phyloP scores from a whole-genome alignment of 2,888 invertebrate species.

The Agrochola lychnidis region DNA sequence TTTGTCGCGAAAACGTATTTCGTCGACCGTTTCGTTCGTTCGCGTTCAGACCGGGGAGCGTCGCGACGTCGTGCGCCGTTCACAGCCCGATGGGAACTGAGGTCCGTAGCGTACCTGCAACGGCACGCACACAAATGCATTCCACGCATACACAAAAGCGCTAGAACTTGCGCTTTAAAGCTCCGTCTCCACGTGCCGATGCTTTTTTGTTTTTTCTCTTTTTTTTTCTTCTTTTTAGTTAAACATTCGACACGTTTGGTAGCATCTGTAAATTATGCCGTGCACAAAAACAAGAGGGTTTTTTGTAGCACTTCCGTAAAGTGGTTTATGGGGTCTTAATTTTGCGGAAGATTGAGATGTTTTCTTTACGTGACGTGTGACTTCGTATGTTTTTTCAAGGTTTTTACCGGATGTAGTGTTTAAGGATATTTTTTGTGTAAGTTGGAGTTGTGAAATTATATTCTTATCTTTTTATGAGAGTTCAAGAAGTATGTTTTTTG shows the following conservation, averaged over 20 bases:
- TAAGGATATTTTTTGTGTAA: constrained; percentile 1
- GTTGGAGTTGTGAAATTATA: neutral
- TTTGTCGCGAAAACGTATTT: constrained; percentile 51
- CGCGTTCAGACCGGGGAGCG: constrained; percentile 42
- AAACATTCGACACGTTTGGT: constrained; percentile 75
- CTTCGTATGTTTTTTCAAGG: constrained; percentile 35
- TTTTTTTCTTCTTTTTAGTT: constrained; percentile 65
- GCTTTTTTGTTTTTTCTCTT: constrained; percentile 62
- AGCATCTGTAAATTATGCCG: constrained; percentile 75
- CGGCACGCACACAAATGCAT: constrained; percentile 86
- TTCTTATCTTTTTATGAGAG: constrained; percentile 10
- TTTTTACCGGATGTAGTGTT: constrained; percentile 4
- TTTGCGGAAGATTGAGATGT: constrained; percentile 54
- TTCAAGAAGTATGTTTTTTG: neutral
- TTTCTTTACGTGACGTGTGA: constrained; percentile 55
- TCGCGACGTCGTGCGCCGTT: constrained; percentile 46
- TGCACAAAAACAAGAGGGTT: constrained; percentile 60
- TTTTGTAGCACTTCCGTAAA: constrained; percentile 62
- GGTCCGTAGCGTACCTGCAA: constrained; percentile 85
- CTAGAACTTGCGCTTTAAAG: constrained; percentile 85
- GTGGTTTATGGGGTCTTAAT: constrained; percentile 65
- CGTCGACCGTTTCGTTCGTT: constrained; percentile 53
- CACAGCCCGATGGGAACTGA: constrained; percentile 84
- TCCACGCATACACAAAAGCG: constrained; percentile 78
- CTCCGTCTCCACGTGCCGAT: constrained; percentile 78